Conservation (phyloP, 2,888 invertebrate species). For the Eugnorisma glareosa region DNA sequence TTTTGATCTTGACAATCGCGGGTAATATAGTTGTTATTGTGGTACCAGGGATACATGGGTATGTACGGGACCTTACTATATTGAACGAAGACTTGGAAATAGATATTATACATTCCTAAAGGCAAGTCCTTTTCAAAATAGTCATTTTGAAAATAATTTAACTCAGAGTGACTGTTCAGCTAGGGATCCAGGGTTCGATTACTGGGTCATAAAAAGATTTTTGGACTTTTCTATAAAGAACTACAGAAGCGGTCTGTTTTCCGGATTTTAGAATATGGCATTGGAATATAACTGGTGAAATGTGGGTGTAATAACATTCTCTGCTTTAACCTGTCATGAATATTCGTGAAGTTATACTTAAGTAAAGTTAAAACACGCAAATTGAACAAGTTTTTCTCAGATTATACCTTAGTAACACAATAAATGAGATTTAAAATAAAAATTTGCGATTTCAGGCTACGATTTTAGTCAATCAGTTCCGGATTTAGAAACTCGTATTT, state of each 20-base stretch:
- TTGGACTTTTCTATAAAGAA: background rate
- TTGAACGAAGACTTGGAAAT: background rate
- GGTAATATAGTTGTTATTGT: slow-evolving; percentile 20
- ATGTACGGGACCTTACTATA: background rate
- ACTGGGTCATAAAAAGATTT: background rate
- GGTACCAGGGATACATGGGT: background rate
- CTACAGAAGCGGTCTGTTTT: background rate
- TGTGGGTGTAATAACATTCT: background rate
- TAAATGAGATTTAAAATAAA: background rate
- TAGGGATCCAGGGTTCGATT: background rate
- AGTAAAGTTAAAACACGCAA: background rate
- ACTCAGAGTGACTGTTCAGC: background rate
- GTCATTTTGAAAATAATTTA: background rate
- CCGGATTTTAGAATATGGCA: background rate
- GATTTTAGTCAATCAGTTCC: background rate
- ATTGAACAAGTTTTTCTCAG: background rate
- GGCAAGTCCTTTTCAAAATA: too few relatives aligned
- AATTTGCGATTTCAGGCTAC: background rate
- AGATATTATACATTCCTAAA: background rate
- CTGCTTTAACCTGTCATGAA: background rate
- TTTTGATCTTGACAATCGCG: slow-evolving; percentile 28
- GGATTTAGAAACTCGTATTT: background rate
- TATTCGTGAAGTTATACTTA: background rate
- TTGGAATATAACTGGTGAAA: background rate
- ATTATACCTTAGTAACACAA: background rate